These are phyloP conservation scores for Fopius arisanus DNA, from an alignment of 1,140 invertebrate species.

Conservation along the genomic window DNA sequence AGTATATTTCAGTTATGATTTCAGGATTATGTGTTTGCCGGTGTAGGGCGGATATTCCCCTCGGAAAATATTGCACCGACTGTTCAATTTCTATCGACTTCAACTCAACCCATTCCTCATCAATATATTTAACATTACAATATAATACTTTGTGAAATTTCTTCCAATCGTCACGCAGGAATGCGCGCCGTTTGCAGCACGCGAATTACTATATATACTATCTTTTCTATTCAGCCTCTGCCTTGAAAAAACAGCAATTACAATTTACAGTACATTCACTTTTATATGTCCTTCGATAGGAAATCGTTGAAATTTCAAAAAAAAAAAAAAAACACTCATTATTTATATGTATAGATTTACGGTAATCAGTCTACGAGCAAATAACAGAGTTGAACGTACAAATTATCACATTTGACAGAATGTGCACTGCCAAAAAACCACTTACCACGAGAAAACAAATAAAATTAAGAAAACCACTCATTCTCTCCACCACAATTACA, in stretches of 20 bases:
- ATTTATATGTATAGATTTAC: no score
- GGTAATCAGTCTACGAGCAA: no score
- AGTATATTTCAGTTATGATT: no score
- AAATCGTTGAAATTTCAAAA: background rate
- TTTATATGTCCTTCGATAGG: background rate
- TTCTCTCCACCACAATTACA: background rate
- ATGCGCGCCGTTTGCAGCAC: background rate
- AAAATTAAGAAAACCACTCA: background rate
- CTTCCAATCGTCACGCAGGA: background rate
- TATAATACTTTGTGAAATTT: background rate
- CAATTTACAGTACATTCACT: constrained; percentile 11
- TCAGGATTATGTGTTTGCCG: no score
- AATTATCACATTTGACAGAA: no score
- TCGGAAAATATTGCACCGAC: no score
- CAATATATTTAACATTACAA: background rate
- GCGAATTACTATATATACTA: background rate
- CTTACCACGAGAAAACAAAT: no score
- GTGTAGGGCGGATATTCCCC: no score
- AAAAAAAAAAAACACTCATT: background rate
- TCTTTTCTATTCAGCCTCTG: constrained; percentile 7
- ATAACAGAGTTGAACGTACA: no score
- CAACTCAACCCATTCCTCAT: background rate
- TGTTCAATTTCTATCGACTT: no score
- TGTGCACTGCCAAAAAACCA: no score
- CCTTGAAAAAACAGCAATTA: background rate